Percentiles rank a stretch among this genome's conserved stretches.
Conservation (phyloP, 1,140 invertebrate genomes). For the Tetragonula clypearis region DNA sequence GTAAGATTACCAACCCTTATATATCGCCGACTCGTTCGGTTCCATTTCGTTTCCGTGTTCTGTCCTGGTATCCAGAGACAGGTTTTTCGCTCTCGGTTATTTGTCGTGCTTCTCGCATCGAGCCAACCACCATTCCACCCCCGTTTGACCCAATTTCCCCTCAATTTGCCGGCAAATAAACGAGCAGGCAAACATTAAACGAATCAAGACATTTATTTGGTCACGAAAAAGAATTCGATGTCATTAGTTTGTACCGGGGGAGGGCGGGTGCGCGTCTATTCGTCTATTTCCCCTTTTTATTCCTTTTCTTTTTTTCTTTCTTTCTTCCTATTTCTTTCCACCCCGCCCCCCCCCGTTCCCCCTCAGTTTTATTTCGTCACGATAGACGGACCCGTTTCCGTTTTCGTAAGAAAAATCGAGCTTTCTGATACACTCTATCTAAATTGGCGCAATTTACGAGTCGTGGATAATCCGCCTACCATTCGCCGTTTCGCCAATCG, state of each 20-base stretch:
- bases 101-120: constrained; percentile 68
- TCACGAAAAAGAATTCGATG: constrained; percentile 66
- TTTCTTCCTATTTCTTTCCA: not conserved
- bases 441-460: constrained; percentile 38
- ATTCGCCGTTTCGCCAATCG: not conserved
- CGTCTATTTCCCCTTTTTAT: not conserved
- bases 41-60: constrained; percentile 8
- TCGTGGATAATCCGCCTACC: not conserved
- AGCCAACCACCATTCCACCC: constrained; percentile 22
- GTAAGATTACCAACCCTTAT: constrained; percentile 74
- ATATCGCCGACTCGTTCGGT: constrained; percentile 61
- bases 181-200: constrained; percentile 70
- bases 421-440: constrained; percentile 35
- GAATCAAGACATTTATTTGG: constrained; percentile 77
- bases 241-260: constrained; percentile 57
- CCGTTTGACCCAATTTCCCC: constrained; percentile 74
- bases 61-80: not conserved
- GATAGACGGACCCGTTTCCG: constrained; percentile 40
- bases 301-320: constrained; percentile 3
- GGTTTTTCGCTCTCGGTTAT: constrained; percentile 58
- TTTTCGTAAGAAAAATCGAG: constrained; percentile 22
- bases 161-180: constrained; percentile 73
- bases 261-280: not conserved
- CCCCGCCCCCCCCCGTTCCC: no score
- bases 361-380: constrained; percentile 42